phyloP scores from a whole-genome alignment of 2,797 vertebrate genomes.

The Fistularia tabacaria region DNA sequence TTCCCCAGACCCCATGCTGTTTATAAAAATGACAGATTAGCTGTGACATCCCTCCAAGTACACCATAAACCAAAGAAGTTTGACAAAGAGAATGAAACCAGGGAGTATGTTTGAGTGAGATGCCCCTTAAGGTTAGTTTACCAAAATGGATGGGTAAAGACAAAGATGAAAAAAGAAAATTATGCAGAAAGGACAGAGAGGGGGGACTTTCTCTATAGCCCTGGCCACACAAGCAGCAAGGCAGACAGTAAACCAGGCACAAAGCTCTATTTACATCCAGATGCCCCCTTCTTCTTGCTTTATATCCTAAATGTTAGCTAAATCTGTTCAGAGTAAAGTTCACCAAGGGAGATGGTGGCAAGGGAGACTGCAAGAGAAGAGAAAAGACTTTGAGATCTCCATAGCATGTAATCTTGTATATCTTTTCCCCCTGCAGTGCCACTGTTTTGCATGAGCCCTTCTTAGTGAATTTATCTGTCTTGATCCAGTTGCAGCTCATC shows the following conservation, averaged over 20 bases:
- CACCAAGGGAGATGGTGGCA: slow-evolving; percentile 60
- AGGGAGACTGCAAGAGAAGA: slow-evolving; percentile 1
- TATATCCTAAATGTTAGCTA: slow-evolving; percentile 78
- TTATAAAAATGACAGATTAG: slow-evolving; percentile 89
- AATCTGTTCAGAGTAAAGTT: slow-evolving; percentile 70
- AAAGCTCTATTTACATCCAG: slow-evolving; percentile 80
- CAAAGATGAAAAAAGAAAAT: slow-evolving; percentile 86
- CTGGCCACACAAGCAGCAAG: slow-evolving; percentile 20
- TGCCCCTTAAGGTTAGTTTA: no score
- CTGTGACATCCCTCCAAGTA: slow-evolving; percentile 81
- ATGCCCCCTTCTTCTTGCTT: slow-evolving; percentile 53
- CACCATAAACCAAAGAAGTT: slow-evolving; percentile 67
- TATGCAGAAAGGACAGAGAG: slow-evolving; percentile 78
- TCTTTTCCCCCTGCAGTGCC: slow-evolving; percentile 3
- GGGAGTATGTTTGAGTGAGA: slow-evolving; percentile 71
- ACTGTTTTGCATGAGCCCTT: slow-evolving; percentile 4
- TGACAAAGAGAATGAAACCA: slow-evolving; percentile 54
- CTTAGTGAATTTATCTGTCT: slow-evolving; percentile 15
- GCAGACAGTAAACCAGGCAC: slow-evolving; percentile 72
- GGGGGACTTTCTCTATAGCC: slow-evolving; percentile 18
- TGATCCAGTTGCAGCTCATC: background rate
- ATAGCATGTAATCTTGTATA: slow-evolving; percentile 21
- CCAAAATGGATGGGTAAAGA: no score
- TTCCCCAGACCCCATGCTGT: slow-evolving; percentile 77
- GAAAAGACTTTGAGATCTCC: slow-evolving; percentile 26